Evolutionary conservation across 2,888 invertebrate species (phyloP).

Genomic region (Pheosia tremula): DNA sequence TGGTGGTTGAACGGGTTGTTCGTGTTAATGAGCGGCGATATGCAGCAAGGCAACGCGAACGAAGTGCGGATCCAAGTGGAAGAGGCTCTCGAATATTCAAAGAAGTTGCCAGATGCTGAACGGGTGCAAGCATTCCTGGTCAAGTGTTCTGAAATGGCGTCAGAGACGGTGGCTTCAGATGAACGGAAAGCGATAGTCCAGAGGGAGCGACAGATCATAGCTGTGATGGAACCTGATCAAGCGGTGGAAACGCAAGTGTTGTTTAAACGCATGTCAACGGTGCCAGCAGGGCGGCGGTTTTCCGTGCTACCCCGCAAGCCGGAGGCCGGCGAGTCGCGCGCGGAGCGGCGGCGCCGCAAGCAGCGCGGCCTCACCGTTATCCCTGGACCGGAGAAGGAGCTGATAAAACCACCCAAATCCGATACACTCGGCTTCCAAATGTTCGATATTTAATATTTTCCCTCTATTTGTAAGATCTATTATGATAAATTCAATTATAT

Average conservation of each 20-base stretch:
- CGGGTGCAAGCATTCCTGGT: conserved; percentile 68
- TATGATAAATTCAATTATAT: background rate
- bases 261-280: conserved; percentile 73
- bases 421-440: conserved; percentile 62
- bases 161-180: conserved; percentile 62
- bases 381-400: conserved; percentile 62
- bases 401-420: conserved; percentile 63
- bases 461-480: background rate
- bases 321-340: conserved; percentile 40
- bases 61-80: conserved; percentile 75
- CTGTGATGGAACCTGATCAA: conserved; percentile 63
- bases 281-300: conserved; percentile 69
- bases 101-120: conserved; percentile 70
- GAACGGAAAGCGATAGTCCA: conserved; percentile 69
- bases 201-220: conserved; percentile 64
- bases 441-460: conserved; percentile 61
- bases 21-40: conserved; percentile 75
- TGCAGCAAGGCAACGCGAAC: conserved; percentile 77
- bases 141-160: conserved; percentile 71
- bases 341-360: conserved; percentile 60
- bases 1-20: conserved; percentile 80
- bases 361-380: conserved; percentile 71
- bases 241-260: conserved; percentile 65
- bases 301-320: conserved; percentile 66
- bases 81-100: conserved; percentile 72